A percentile compares a stretch with the other conserved stretches of the same genome.
These are phyloP conservation scores for Ophioninae sp. DNA, from an alignment of 2,888 invertebrate genomes.

Conservation along the genomic window DNA sequence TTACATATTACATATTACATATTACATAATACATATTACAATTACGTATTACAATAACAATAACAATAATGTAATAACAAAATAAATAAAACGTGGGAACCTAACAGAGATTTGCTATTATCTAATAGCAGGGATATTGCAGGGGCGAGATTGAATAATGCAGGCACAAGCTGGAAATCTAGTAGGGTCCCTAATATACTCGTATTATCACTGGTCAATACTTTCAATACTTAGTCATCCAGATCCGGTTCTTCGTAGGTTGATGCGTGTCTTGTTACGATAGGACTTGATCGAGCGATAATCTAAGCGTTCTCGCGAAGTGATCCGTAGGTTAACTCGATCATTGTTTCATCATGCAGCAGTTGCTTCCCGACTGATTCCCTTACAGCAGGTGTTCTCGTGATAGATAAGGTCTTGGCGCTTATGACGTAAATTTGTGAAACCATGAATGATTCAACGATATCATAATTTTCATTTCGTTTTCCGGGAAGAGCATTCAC, in stretches of 20 bases:
- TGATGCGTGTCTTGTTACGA: slow-evolving; percentile 2
- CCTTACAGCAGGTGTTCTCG: slow-evolving; percentile 17
- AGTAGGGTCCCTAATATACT: too few relatives aligned
- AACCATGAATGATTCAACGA: slow-evolving; percentile 1
- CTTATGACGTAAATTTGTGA: slow-evolving; percentile 19
- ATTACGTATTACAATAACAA: too few relatives aligned
- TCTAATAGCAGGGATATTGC: too few relatives aligned
- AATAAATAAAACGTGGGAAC: too few relatives aligned
- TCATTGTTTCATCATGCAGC: not conserved
- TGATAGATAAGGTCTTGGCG: slow-evolving; percentile 6
- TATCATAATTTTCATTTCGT: not conserved
- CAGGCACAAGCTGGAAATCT: too few relatives aligned
- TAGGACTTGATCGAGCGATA: not conserved
- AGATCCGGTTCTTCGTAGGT: not conserved
- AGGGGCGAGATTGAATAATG: too few relatives aligned
- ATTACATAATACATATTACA: too few relatives aligned
- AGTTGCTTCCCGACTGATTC: not conserved
- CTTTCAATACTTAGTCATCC: slow-evolving; percentile 29
- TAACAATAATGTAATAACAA: too few relatives aligned
- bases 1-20: too few relatives aligned
- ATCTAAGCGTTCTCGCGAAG: not conserved
- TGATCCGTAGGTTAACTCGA: not conserved
- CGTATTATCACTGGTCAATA: not conserved
- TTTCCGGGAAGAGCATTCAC: not conserved
- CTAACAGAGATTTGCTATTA: too few relatives aligned